A percentile compares a stretch with the other conserved stretches of the same genome.
phyloP scores from a whole-genome alignment of 2,888 invertebrate genomes.

The Pandemis cinnamomeana region DNA sequence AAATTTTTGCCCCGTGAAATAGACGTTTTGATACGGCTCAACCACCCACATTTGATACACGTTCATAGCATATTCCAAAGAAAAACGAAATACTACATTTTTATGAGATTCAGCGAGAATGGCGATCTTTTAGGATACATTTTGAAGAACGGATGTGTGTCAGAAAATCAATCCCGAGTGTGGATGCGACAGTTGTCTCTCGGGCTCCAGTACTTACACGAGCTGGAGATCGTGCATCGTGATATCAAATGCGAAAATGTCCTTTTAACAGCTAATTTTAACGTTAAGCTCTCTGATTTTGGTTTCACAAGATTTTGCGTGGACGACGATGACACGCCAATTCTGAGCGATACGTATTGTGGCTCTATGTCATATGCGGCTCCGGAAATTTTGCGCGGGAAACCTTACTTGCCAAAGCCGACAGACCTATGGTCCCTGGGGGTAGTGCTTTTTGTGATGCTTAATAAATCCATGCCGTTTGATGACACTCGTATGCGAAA shows the following conservation, averaged over 20 bases:
- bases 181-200: conserved; percentile 89
- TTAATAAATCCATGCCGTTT: conserved; percentile 93
- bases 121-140: conserved; percentile 91
- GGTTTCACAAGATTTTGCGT: conserved; percentile 87
- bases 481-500: conserved; percentile 90
- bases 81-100: conserved; percentile 89
- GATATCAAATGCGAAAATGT: conserved; percentile 94
- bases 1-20: conserved; percentile 94
- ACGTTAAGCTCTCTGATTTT: conserved; percentile 92
- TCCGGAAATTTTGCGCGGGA: conserved; percentile 92
- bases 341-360: conserved; percentile 91
- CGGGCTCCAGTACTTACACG: conserved; percentile 89
- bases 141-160: conserved; percentile 87
- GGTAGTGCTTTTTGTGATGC: conserved; percentile 91
- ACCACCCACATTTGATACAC: conserved; percentile 92
- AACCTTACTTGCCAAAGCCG: conserved; percentile 88
- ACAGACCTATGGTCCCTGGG: conserved; percentile 93
- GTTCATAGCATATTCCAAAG: conserved; percentile 91
- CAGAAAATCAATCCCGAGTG: conserved; percentile 88
- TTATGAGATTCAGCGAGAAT: conserved; percentile 91
- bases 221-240: conserved; percentile 89
- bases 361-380: conserved; percentile 95
- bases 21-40: conserved; percentile 89
- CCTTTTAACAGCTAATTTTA: conserved; percentile 88
- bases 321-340: conserved; percentile 65